A percentile compares a stretch with the other conserved stretches of the same genome.
phyloP scores from a whole-genome alignment of 2,888 invertebrate species.

The Melipona bicolor region DNA sequence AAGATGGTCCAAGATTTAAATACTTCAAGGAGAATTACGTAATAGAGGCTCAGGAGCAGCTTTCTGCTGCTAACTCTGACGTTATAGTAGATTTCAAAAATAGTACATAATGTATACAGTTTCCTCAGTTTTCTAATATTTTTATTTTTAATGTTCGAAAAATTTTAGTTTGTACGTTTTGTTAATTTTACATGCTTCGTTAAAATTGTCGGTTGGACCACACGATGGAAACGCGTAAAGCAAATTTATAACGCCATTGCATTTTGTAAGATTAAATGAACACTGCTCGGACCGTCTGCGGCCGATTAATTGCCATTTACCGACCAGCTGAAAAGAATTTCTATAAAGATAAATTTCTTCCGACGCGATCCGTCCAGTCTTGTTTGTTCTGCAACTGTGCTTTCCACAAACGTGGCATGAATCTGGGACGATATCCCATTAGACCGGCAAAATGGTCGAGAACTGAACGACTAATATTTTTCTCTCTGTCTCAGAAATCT shows the following conservation, averaged over 20 bases:
- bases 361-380: slow-evolving; percentile 34
- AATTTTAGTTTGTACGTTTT: not conserved
- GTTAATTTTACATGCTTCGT: no score
- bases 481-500: no score
- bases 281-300: not conserved
- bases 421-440: slow-evolving; percentile 28
- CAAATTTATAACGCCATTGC: not conserved
- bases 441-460: slow-evolving; percentile 49
- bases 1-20: not conserved
- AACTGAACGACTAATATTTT: slow-evolving; percentile 13
- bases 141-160: not conserved
- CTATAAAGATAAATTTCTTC: slow-evolving; percentile 56
- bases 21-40: not conserved
- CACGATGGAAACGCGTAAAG: slow-evolving; percentile 3
- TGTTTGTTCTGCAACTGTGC: not conserved
- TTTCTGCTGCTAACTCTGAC: not conserved
- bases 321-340: slow-evolving; percentile 36
- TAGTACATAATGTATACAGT: not conserved
- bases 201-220: not conserved
- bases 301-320: slow-evolving; percentile 30
- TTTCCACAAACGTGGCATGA: slow-evolving; percentile 42
- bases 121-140: not conserved
- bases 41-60: not conserved
- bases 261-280: slow-evolving; percentile 45
- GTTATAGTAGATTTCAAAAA: not conserved